Percentiles rank a stretch among this genome's conserved stretches.
Evolutionary conservation across 2,113 vertebrate genomes (phyloP).

Genomic region (Barnardius zonarius): DNA sequence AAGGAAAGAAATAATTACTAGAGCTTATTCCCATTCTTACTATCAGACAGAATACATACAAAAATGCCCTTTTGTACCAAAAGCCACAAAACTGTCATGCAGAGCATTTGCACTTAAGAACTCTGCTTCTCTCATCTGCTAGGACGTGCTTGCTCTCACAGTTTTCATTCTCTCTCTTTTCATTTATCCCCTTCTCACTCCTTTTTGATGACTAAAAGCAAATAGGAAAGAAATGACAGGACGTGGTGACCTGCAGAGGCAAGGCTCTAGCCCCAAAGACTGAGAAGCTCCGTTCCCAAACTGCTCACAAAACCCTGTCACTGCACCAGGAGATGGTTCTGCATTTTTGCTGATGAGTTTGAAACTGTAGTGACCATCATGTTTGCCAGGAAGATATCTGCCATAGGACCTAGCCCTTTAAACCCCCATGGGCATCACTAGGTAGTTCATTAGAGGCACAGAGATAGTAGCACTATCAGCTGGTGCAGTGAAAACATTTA

Average conservation of each 20-base stretch:
- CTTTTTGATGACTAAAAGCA: neutral
- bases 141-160: neutral
- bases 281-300: neutral
- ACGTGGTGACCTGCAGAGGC: neutral
- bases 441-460: neutral
- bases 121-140: neutral
- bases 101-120: neutral
- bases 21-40: neutral
- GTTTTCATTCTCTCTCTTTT: neutral
- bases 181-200: neutral
- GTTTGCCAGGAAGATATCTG: neutral
- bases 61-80: neutral
- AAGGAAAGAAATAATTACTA: constrained; percentile 21
- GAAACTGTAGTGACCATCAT: neutral
- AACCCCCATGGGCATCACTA: neutral
- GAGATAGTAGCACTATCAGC: neutral
- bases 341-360: neutral
- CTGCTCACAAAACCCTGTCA: neutral
- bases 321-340: neutral
- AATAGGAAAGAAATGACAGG: neutral
- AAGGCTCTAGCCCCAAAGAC: neutral
- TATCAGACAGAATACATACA: neutral
- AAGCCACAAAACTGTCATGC: neutral
- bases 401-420: neutral
- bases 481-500: neutral